phyloP scores from a whole-genome alignment of 53 echinoderm and acorn worm species.

The Patiria pectinifera region DNA sequence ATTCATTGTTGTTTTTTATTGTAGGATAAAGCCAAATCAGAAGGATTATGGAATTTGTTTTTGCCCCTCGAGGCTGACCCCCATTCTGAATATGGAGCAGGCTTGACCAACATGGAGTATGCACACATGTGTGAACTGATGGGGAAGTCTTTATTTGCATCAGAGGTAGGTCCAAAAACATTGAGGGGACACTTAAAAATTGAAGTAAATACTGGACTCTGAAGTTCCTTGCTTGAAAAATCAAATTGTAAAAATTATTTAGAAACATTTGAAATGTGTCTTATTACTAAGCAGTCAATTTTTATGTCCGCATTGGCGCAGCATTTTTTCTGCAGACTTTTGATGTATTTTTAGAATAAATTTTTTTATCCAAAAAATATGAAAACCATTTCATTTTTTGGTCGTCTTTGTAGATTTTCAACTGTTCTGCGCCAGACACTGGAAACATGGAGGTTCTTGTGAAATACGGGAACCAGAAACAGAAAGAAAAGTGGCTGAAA shows the following conservation, averaged over 20 bases:
- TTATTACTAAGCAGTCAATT: too few relatives aligned
- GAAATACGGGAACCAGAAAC: conserved; percentile 85
- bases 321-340: too few relatives aligned
- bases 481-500: conserved; percentile 84
- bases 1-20: neutral
- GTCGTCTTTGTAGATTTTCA: conserved; percentile 75
- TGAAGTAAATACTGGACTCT: too few relatives aligned
- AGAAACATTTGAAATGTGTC: too few relatives aligned
- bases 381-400: neutral
- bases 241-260: too few relatives aligned
- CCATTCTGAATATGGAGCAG: conserved; percentile 80
- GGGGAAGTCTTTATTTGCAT: conserved; percentile 80
- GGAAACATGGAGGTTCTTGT: conserved; percentile 99
- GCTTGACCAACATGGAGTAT: conserved; percentile 94
- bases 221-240: too few relatives aligned
- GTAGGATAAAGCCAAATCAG: conserved; percentile 80
- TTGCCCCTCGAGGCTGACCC: conserved; percentile 92
- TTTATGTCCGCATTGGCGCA: too few relatives aligned
- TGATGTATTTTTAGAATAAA: too few relatives aligned
- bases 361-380: too few relatives aligned
- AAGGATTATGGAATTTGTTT: conserved; percentile 96
- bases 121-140: conserved; percentile 95
- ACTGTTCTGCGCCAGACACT: conserved; percentile 97
- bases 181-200: too few relatives aligned
- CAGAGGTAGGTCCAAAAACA: conserved; percentile 70